These are phyloP conservation scores for Heterotis niloticus DNA, from an alignment of 2,113 vertebrate species.

Conservation along the genomic window DNA sequence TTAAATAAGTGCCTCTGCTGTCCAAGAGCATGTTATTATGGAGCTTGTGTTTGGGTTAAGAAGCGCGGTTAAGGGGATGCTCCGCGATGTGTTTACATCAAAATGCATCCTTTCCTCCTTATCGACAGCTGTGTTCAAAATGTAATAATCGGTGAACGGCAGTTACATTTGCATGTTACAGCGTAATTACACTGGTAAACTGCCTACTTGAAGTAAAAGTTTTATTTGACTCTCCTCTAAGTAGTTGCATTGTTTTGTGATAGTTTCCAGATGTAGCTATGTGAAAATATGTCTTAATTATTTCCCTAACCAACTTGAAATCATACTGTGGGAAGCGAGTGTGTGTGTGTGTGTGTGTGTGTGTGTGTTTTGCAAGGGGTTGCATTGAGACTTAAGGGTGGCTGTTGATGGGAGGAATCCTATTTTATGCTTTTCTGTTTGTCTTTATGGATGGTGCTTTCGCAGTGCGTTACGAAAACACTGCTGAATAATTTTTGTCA, in stretches of 20 bases:
- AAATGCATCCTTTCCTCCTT: no score
- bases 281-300: slow-evolving; percentile 37
- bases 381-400: not conserved
- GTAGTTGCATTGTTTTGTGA: slow-evolving; percentile 28
- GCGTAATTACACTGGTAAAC: slow-evolving; percentile 19
- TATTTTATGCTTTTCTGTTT: not conserved
- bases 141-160: not conserved
- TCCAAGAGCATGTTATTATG: not conserved
- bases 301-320: slow-evolving; percentile 27
- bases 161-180: slow-evolving; percentile 14
- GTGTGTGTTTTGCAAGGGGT: not conserved
- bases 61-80: not conserved
- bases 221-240: slow-evolving; percentile 17
- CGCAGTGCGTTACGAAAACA: not conserved
- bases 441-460: not conserved
- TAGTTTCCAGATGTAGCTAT: slow-evolving; percentile 29
- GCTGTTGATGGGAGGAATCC: not conserved
- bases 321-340: slow-evolving; percentile 24
- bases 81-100: not conserved
- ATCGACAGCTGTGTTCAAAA: not conserved
- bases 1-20: not conserved
- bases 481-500: not conserved
- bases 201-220: slow-evolving; percentile 19
- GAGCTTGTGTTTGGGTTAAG: not conserved
- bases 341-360: slow-evolving; percentile 18